Evolutionary conservation across 2,113 vertebrate species (phyloP), one percentile per base, ranked within the genome.

Genomic region (Pollimyrus isidori): DNA sequence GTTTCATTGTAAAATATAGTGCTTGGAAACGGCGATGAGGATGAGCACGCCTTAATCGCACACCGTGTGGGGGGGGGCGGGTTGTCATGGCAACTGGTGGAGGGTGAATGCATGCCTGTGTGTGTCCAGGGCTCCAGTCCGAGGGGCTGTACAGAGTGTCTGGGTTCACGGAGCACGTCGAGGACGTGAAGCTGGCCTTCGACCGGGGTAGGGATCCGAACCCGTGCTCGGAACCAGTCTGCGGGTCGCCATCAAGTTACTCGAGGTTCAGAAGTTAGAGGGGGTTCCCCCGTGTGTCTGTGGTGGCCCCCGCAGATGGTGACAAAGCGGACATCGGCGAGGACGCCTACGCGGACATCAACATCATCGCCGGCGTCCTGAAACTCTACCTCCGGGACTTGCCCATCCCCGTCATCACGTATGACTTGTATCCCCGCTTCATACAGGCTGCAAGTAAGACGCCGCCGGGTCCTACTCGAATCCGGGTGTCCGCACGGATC

Each of bases 121-220:
- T 48, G 42, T 0, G 91, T 5, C 48, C 93, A 99, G 98, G 98
- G 91, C 94, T 99, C 88, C 97, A 96, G 91, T 99, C 98, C 0
- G 98, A 99, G 94, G 98, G 98, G 48, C 96, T 99, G 52, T 99
- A 99, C 89, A 95, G 98, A 95, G 98, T 99, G 90, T 98, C 98
- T 4, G 98, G 98, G 90, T 99, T 99, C 94, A 98, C 97, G 17
- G 98, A 99, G 91, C 98, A 99, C 94, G 96, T 99, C 49, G 98
- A 99, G 94, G 98, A 99, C 35, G 97, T 98, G 91, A 97, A 98
- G 92, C 97, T 99, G 92, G 93, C 97, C 69, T 99, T 99, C 94
- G 98, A 99, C 93, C 94, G 98, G 98, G 98, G 98, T 99, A 93
- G 53, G 94, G 94, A 91, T 62, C 88, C 3, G 23, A 3, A n/a